Evolutionary conservation across 2,113 vertebrate genomes (phyloP).

Genomic region (Phrynosoma platyrhinos): DNA sequence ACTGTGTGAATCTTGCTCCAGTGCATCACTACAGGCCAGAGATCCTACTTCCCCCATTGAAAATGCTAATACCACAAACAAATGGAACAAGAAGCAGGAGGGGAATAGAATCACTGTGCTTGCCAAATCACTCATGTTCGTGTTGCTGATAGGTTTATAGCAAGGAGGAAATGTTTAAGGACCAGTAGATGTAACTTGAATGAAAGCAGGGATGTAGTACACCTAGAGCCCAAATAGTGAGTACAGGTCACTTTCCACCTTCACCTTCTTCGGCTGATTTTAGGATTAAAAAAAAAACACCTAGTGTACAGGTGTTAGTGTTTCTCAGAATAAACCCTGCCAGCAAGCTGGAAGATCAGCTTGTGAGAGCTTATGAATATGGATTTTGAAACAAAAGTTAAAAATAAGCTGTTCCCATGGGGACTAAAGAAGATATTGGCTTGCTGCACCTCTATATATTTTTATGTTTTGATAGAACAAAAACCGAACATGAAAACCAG

Average conservation of each 20-base stretch:
- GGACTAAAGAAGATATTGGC: background rate
- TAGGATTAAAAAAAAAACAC: background rate
- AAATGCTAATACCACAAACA: no score
- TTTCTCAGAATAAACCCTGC: background rate
- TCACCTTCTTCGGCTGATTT: background rate
- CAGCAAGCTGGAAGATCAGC: background rate
- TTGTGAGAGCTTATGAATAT: background rate
- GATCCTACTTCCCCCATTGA: no score
- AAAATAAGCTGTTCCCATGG: background rate
- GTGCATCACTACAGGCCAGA: no score
- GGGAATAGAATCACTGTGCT: no score
- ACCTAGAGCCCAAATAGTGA: background rate
- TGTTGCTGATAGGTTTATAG: no score
- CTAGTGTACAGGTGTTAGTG: background rate
- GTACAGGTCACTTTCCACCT: background rate
- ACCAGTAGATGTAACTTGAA: background rate
- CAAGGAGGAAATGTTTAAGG: background rate
- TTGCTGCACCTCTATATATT: background rate
- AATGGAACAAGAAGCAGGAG: no score
- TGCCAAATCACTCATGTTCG: no score
- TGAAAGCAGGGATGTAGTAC: background rate
- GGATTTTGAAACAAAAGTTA: slow-evolving; percentile 10
- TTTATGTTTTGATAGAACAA: slow-evolving; percentile 13
- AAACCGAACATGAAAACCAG: slow-evolving; percentile 15
- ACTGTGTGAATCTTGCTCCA: no score